A percentile compares a stretch with the other conserved stretches of the same genome.
These are phyloP conservation scores for Amphiprion ocellaris DNA, from an alignment of 2,113 vertebrate genomes.

Conservation along the genomic window DNA sequence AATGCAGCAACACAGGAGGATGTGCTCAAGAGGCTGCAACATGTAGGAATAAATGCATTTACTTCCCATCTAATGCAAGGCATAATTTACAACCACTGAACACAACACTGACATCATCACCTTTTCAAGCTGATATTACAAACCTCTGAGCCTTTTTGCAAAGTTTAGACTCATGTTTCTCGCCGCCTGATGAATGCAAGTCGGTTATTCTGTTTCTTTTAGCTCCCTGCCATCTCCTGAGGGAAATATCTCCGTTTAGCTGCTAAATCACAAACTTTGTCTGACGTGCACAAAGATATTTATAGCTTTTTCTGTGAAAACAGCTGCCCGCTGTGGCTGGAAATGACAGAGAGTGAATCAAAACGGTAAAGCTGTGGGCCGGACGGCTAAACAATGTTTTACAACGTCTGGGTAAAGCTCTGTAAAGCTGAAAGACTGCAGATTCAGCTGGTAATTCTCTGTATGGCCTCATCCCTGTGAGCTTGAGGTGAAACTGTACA, in stretches of 20 bases:
- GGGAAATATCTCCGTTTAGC: not conserved
- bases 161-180: too few relatives aligned
- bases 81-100: not conserved
- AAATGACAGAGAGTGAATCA: conserved; percentile 5
- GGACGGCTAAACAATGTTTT: too few relatives aligned
- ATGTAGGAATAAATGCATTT: not conserved
- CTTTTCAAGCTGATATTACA: too few relatives aligned
- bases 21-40: not conserved
- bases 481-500: too few relatives aligned
- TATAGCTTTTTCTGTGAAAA: not conserved
- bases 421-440: too few relatives aligned
- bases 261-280: conserved; percentile 15
- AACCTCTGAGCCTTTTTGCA: too few relatives aligned
- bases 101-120: too few relatives aligned
- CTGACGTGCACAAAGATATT: not conserved
- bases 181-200: not conserved
- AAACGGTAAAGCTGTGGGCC: too few relatives aligned
- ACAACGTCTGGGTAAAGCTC: too few relatives aligned
- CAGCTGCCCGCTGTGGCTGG: not conserved
- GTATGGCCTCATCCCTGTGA: too few relatives aligned
- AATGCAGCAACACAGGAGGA: conserved; percentile 6
- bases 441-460: too few relatives aligned
- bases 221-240: not conserved
- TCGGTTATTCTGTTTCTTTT: not conserved
- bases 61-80: not conserved